phyloP scores from a whole-genome alignment of 2,797 vertebrate species.

The Podargus strigoides region DNA sequence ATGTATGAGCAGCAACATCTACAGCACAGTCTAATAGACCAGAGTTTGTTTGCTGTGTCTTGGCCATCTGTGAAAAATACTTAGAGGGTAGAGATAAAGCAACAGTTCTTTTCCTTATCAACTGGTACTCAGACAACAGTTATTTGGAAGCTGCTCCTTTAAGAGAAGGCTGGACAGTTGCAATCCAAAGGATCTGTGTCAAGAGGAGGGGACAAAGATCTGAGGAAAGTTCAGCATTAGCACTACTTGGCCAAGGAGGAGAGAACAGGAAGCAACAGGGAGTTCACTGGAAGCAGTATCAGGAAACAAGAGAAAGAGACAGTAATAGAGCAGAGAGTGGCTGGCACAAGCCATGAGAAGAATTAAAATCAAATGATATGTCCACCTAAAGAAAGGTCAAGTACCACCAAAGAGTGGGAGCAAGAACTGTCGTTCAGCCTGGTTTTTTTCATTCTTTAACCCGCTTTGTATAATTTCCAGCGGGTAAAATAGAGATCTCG shows the following conservation, averaged over 20 bases:
- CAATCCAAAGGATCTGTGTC: not conserved
- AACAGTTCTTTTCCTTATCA: not conserved
- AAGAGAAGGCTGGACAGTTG: not conserved
- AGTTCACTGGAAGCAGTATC: not conserved
- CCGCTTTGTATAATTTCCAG: not conserved
- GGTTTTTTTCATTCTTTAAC: slow-evolving; percentile 1
- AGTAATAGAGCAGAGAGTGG: not conserved
- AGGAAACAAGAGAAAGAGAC: slow-evolving; percentile 5
- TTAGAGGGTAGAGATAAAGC: not conserved
- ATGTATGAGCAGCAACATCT: not conserved
- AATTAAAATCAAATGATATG: not conserved
- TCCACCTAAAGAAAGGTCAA: slow-evolving; percentile 20
- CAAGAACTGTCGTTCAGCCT: not conserved
- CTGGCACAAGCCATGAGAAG: not conserved
- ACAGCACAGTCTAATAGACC: not conserved
- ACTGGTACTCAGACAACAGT: not conserved
- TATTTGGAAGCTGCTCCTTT: slow-evolving; percentile 3
- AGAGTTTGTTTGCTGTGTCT: not conserved
- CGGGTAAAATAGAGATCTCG: not conserved
- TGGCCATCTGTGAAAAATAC: not conserved
- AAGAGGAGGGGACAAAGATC: slow-evolving; percentile 5
- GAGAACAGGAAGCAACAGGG: not conserved
- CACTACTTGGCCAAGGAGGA: not conserved
- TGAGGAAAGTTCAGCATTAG: not conserved
- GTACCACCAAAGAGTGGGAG: not conserved